Evolutionary conservation across 2,888 invertebrate genomes (phyloP).

Genomic region (Caenorhabditis virilis): DNA sequence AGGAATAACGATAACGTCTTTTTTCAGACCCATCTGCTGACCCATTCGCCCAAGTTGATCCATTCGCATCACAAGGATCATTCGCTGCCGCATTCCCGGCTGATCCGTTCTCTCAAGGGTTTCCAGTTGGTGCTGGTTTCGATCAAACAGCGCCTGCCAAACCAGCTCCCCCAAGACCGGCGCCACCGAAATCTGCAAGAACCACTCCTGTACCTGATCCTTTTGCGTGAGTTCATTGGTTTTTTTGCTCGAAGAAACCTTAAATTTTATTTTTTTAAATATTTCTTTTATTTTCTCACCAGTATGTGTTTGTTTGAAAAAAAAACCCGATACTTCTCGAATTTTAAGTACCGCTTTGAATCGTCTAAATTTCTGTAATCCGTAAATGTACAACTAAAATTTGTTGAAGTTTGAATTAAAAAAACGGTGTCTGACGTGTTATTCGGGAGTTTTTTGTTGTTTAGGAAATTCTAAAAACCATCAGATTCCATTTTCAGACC

Average conservation of each 20-base stretch:
- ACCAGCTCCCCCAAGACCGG: constrained; percentile 47
- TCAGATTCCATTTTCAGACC: constrained; percentile 19
- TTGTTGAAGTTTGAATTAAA: too few relatives aligned
- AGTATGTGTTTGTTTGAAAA: too few relatives aligned
- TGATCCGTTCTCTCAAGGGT: constrained; percentile 39
- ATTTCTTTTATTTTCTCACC: too few relatives aligned
- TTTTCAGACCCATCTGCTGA: constrained; percentile 32
- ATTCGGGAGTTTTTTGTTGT: neutral
- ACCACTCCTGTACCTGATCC: constrained; percentile 47
- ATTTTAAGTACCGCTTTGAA: too few relatives aligned
- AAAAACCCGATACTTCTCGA: too few relatives aligned
- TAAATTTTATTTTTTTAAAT: too few relatives aligned
- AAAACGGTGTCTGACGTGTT: too few relatives aligned
- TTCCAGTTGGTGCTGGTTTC: constrained; percentile 21
- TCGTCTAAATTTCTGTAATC: too few relatives aligned
- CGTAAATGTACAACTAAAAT: too few relatives aligned
- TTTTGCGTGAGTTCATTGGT: constrained; percentile 41
- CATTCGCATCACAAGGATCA: constrained; percentile 29
- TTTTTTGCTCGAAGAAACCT: neutral
- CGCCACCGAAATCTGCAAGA: constrained; percentile 48
- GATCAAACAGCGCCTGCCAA: constrained; percentile 15
- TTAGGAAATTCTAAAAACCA: neutral
- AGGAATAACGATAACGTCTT: too few relatives aligned
- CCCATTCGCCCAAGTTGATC: constrained; percentile 50
- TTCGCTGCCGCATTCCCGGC: constrained; percentile 37